Evolutionary conservation across 2,113 vertebrate genomes (phyloP).

Genomic region (Scopus umbretta): DNA sequence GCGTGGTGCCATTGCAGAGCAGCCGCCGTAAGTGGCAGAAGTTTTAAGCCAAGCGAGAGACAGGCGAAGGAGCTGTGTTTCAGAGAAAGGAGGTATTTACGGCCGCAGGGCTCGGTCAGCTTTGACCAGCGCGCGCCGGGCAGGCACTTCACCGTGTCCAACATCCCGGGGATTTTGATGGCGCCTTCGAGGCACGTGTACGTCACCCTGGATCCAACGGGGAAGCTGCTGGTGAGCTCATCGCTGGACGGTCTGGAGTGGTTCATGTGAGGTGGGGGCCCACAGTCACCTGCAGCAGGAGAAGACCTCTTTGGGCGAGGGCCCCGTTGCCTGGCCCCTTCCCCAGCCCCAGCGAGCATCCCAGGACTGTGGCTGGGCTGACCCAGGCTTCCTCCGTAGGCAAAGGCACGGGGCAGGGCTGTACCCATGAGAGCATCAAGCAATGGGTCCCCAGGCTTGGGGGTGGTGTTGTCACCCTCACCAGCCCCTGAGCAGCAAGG

Average conservation of each 20-base stretch:
- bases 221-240: neutral
- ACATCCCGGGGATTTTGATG: neutral
- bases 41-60: accelerated
- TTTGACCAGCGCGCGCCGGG: neutral
- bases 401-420: neutral
- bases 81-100: neutral
- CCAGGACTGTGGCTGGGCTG: neutral
- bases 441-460: accelerated
- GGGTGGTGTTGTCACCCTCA: neutral
- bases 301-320: neutral
- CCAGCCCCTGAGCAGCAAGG: neutral
- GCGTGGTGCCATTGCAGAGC: accelerated
- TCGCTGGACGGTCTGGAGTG: neutral
- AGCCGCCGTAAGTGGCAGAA: neutral
- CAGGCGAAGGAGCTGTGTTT: neutral
- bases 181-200: neutral
- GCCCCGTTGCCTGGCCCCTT: neutral
- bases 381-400: neutral
- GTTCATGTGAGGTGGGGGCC: constrained; percentile 8
- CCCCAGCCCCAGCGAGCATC: neutral
- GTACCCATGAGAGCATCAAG: neutral
- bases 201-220: neutral
- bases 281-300: constrained; percentile 49
- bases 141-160: neutral
- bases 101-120: constrained; percentile 24